Conservation (phyloP, 2,113 vertebrate species). For the Potamarius usumacintae region DNA sequence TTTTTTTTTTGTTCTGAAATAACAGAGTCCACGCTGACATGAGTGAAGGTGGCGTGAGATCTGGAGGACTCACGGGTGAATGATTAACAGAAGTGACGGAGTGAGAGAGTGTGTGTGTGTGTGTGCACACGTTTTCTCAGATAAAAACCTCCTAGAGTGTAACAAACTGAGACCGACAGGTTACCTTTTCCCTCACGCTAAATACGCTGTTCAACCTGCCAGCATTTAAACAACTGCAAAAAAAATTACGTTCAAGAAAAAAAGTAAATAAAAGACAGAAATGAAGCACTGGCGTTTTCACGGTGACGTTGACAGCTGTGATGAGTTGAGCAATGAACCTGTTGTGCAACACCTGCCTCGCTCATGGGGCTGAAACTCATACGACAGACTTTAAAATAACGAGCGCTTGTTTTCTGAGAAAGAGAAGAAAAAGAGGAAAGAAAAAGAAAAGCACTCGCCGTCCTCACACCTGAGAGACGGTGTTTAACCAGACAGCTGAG, state of each 20-base stretch:
- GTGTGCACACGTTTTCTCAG: slow-evolving; percentile 18
- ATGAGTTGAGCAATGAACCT: slow-evolving; percentile 53
- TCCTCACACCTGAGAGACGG: not conserved
- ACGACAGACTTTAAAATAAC: not conserved
- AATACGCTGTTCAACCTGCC: slow-evolving; percentile 29
- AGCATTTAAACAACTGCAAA: slow-evolving; percentile 13
- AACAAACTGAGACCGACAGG: slow-evolving; percentile 59
- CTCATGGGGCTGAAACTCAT: not conserved
- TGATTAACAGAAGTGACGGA: slow-evolving; percentile 54
- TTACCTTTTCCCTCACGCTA: slow-evolving; percentile 51
- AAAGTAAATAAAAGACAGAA: slow-evolving; percentile 53
- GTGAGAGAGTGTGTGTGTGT: slow-evolving; percentile 36
- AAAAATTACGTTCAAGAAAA: not conserved
- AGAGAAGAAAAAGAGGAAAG: not conserved
- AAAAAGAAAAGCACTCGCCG: not conserved
- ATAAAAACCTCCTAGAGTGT: slow-evolving; percentile 46
- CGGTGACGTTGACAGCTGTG: slow-evolving; percentile 27
- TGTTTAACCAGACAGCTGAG: slow-evolving; percentile 9
- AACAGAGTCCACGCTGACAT: too few species aligned
- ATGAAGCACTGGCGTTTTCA: not conserved
- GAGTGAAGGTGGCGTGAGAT: slow-evolving; percentile 6
- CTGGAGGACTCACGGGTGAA: slow-evolving; percentile 46
- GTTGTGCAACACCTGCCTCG: slow-evolving; percentile 56
- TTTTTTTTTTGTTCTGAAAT: too few species aligned
- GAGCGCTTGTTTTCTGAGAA: not conserved